Conservation (phyloP, 2,888 invertebrate genomes). For the Oscheius onirici region DNA sequence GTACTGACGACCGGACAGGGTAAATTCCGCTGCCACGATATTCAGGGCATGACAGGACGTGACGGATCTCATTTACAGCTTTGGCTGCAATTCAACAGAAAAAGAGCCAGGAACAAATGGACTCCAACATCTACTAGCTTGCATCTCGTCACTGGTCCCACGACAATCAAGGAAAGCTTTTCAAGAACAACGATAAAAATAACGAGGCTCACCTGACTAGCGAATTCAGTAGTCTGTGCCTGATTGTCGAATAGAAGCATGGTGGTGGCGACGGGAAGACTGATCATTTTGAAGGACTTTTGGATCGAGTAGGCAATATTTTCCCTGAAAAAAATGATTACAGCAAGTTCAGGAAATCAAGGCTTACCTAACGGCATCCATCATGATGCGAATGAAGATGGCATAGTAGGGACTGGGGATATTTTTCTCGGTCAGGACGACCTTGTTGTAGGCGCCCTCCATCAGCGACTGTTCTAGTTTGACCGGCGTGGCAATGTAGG, state of each 20-base stretch:
- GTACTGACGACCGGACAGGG: neutral
- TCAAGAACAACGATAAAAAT: no score
- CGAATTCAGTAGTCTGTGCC: constrained; percentile 47
- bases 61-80: no score
- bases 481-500: constrained; percentile 91
- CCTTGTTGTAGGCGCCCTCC: constrained; percentile 99
- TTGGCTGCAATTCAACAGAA: no score
- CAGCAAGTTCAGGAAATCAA: neutral
- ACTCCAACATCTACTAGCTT: no score
- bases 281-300: constrained; percentile 91
- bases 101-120: no score
- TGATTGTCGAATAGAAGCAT: constrained; percentile 56
- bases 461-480: constrained; percentile 96
- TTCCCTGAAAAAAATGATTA: constrained; percentile 74
- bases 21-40: no score
- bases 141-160: no score
- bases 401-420: constrained; percentile 95
- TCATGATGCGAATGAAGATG: constrained; percentile 92
- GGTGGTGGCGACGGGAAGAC: constrained; percentile 71
- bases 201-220: constrained; percentile 37
- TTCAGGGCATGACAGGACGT: no score
- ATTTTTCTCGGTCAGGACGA: constrained; percentile 89
- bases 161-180: no score
- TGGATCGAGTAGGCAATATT: constrained; percentile 97
- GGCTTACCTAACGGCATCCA: constrained; percentile 86